Conservation (phyloP, 1,140 invertebrate species). For the Adoxophyes honmai region DNA sequence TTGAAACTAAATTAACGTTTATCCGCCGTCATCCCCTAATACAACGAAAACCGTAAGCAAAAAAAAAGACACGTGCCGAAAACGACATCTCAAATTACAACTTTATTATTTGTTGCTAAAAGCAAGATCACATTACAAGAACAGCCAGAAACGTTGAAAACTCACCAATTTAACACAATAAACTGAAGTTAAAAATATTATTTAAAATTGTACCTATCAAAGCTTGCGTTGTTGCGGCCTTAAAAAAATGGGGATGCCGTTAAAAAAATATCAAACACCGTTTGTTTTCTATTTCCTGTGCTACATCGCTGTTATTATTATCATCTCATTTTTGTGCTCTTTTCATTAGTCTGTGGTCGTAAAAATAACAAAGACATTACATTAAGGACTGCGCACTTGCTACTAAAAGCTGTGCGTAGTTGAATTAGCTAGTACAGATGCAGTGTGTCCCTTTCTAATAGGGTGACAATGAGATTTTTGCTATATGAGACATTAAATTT, state of each 20-base stretch:
- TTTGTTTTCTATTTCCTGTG: slow-evolving; percentile 15
- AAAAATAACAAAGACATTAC: neutral
- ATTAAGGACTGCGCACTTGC: no score
- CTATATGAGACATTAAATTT: no score
- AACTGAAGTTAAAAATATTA: slow-evolving; percentile 7
- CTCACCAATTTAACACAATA: slow-evolving; percentile 8
- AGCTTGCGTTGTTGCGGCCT: slow-evolving; percentile 2
- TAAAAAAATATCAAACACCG: slow-evolving; percentile 14
- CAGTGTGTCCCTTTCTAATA: no score
- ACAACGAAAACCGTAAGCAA: neutral
- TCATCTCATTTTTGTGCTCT: slow-evolving; percentile 9
- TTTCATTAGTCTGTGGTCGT: slow-evolving; percentile 14
- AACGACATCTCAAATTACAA: neutral
- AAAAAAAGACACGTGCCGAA: neutral
- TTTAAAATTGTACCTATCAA: slow-evolving; percentile 3
- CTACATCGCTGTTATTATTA: slow-evolving; percentile 14
- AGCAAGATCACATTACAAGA: neutral
- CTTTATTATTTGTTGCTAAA: neutral
- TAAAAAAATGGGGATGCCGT: slow-evolving; percentile 15
- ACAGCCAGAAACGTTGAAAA: neutral
- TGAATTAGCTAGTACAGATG: no score
- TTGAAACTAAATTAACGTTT: no score
- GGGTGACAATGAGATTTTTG: no score
- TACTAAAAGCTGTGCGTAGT: no score
- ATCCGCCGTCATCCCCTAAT: neutral